Evolutionary conservation across 2,888 invertebrate species (phyloP), one percentile per base, ranked within the genome.

Genomic region (Amphipyra berbera): DNA sequence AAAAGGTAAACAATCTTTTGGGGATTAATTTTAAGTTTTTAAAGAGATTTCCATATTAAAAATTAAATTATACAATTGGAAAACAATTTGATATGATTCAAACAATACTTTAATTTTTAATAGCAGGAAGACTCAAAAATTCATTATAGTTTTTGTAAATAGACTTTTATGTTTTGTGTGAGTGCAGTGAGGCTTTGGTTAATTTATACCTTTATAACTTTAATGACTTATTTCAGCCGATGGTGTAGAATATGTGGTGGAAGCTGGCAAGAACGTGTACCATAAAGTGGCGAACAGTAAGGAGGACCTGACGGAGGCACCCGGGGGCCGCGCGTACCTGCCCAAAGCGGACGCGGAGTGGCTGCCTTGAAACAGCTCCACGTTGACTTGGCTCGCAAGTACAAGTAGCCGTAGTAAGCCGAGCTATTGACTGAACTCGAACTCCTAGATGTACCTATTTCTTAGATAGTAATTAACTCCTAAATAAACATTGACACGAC

Each of bases 241-340:
- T 66, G 97, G 96, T 0, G 96, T 97, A 0, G 97, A 97, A 82
- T 97, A 96, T 88, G 96, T 96, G 0, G 96, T 97, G 0, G 95
- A 96, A 15, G 95, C 97, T 0, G 96, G 97, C 10, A 97, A 97
- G 85, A 96, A 96, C 65, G 95, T 97, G n/a, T 97, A 97, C 85
- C 92, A 96, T 81, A 96, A 96, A 78, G 93, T 96, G 0, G 89
- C 94, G 0, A 86, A 82, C 78, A 94, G 92, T 76, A 95, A 95
- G 61, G 92, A 94, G 64, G 94, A 95, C 49, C 84, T 93, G 10
- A 95, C 91, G 0, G 92, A 91, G 63, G 54, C 87, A 0, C 92
- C 94, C 0, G 71, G 75, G n/a, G 71, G 68, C 8, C 68, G 62
- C 4, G 56, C 72, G 37, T 81, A 86, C 13, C 82, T 83, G 38